These are phyloP conservation scores for Cataglyphis livida DNA, from an alignment of 2,888 invertebrate genomes.

Conservation along the genomic window DNA sequence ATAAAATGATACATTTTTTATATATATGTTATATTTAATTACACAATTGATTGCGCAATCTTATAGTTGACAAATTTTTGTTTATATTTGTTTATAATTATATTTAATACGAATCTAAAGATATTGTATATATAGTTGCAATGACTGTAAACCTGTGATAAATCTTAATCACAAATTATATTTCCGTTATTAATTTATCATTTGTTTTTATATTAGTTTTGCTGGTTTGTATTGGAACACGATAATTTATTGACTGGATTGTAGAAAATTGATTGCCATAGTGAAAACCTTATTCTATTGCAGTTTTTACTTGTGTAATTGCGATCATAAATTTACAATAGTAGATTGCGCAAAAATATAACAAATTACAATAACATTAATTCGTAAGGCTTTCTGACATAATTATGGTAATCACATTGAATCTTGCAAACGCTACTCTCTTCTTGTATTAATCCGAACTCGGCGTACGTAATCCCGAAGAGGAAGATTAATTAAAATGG, in stretches of 20 bases:
- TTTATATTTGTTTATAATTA: background rate
- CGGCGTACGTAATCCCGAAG: slow-evolving; percentile 37
- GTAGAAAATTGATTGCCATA: background rate
- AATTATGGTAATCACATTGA: slow-evolving; percentile 40
- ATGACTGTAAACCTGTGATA: background rate
- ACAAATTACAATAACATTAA: slow-evolving; percentile 34
- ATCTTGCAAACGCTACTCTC: slow-evolving; percentile 29
- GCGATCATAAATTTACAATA: slow-evolving; percentile 41
- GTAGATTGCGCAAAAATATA: slow-evolving; percentile 15
- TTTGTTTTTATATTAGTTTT: slow-evolving; percentile 7
- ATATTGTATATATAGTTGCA: background rate
- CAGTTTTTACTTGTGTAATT: slow-evolving; percentile 25
- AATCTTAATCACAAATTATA: background rate
- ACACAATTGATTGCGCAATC: background rate
- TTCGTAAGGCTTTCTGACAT: slow-evolving; percentile 36
- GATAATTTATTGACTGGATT: slow-evolving; percentile 4
- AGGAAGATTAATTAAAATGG: slow-evolving; percentile 52
- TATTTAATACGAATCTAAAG: background rate
- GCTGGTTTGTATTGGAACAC: background rate
- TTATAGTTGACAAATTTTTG: background rate
- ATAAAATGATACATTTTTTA: background rate
- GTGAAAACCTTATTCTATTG: slow-evolving; percentile 23
- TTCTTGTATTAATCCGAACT: slow-evolving; percentile 43
- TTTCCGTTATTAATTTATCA: background rate
- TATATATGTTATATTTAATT: background rate